A percentile compares a stretch with the other conserved stretches of the same genome.
phyloP scores from a whole-genome alignment of 2,113 vertebrate genomes.

The Hypanus sabinus region DNA sequence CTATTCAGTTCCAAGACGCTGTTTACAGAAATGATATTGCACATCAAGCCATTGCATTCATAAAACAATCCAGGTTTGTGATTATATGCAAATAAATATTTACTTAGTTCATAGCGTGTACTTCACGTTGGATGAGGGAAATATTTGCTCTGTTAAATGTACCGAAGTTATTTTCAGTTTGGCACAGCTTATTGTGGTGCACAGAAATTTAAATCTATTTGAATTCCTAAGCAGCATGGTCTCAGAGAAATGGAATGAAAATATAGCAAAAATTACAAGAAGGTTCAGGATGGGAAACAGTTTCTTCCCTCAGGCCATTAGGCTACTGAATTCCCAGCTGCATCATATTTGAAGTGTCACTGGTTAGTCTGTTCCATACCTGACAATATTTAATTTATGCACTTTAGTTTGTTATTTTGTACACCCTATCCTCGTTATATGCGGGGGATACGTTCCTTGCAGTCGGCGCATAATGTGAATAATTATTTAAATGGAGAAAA shows the following conservation, averaged over 20 bases:
- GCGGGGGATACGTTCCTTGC: no score
- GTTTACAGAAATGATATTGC: slow-evolving; percentile 80
- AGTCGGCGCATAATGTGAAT: no score
- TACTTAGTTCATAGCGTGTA: background rate
- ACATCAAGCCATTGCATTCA: slow-evolving; percentile 70
- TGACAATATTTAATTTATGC: no score
- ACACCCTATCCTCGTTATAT: no score
- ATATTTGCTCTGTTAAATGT: background rate
- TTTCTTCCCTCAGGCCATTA: no score
- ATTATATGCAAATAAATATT: slow-evolving; percentile 38
- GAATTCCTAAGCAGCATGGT: no score
- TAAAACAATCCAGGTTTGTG: slow-evolving; percentile 74
- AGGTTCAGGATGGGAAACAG: no score
- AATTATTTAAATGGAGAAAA: no score
- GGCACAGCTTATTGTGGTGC: background rate
- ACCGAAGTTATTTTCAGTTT: background rate
- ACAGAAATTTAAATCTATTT: background rate
- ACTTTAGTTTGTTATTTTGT: no score
- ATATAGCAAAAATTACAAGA: background rate
- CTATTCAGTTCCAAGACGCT: slow-evolving; percentile 71
- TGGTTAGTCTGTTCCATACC: no score
- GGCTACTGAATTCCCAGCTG: no score
- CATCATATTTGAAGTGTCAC: no score
- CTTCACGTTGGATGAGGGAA: background rate
- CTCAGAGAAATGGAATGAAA: background rate